These are phyloP conservation scores for Cecidostiba fungosa DNA, from an alignment of 2,888 invertebrate genomes.

Conservation along the genomic window DNA sequence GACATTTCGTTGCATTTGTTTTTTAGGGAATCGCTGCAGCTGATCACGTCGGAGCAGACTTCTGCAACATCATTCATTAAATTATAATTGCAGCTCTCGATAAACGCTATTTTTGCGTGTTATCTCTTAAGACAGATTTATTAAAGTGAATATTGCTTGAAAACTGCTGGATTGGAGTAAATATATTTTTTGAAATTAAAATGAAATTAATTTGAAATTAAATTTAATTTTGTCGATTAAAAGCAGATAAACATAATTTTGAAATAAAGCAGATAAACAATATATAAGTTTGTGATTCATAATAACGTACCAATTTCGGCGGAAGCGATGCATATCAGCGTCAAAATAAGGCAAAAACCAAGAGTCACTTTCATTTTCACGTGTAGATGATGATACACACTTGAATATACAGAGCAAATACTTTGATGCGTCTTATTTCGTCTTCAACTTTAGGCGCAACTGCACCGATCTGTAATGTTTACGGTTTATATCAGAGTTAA, in stretches of 20 bases:
- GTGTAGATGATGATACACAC: background rate
- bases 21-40: constrained; percentile 39
- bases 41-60: constrained; percentile 10
- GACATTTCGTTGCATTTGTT: constrained; percentile 47
- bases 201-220: no score
- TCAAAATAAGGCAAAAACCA: background rate
- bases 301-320: constrained; percentile 25
- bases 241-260: no score
- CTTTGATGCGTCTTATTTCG: background rate
- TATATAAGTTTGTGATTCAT: no score
- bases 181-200: no score
- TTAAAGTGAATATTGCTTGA: no score
- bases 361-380: constrained; percentile 36
- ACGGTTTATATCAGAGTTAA: constrained; percentile 31
- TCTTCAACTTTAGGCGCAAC: background rate
- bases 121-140: no score
- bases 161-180: no score
- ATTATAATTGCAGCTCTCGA: background rate
- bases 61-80: constrained; percentile 11
- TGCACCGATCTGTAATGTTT: constrained; percentile 10
- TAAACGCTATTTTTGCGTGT: no score
- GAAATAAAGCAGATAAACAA: no score
- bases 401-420: background rate
- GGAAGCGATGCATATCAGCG: background rate
- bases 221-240: no score